A percentile compares a stretch with the other conserved stretches of the same genome.
Conservation (phyloP, 2,888 invertebrate species). For the Melipona beecheii region DNA sequence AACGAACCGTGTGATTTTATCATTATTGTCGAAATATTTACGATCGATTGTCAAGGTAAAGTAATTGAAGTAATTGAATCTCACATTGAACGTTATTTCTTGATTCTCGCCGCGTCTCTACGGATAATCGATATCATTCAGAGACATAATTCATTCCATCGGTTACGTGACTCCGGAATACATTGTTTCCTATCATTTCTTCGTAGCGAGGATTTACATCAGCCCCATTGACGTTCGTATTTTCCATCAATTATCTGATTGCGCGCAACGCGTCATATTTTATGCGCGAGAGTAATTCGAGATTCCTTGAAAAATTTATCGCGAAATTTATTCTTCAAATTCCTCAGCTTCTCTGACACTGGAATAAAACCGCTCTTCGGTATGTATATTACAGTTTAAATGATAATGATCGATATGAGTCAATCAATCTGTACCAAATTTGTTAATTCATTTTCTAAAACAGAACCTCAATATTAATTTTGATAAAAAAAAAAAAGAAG, state of each 20-base stretch:
- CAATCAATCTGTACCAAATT: no score
- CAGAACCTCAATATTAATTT: no score
- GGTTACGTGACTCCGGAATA: constrained; percentile 38
- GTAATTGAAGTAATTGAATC: constrained; percentile 26
- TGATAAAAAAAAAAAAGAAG: no score
- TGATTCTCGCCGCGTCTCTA: constrained; percentile 7
- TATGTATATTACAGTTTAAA: no score
- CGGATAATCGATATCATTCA: constrained; percentile 43
- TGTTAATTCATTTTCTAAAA: no score
- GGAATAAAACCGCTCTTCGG: no score
- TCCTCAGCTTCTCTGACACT: neutral
- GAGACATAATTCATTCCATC: constrained; percentile 39
- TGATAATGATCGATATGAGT: no score
- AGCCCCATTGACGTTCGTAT: neutral
- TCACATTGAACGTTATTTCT: constrained; percentile 22
- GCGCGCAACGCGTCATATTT: neutral
- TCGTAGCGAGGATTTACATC: constrained; percentile 23
- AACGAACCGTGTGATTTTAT: neutral
- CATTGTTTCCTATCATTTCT: constrained; percentile 17
- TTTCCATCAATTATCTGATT: constrained; percentile 24
- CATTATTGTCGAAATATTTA: neutral
- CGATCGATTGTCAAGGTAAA: constrained; percentile 16
- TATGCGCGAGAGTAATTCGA: neutral
- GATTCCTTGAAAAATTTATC: neutral
- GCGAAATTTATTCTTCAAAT: neutral